A percentile compares a stretch with the other conserved stretches of the same genome.
Evolutionary conservation across 2,888 invertebrate species (phyloP).

Genomic region (Troides helena): DNA sequence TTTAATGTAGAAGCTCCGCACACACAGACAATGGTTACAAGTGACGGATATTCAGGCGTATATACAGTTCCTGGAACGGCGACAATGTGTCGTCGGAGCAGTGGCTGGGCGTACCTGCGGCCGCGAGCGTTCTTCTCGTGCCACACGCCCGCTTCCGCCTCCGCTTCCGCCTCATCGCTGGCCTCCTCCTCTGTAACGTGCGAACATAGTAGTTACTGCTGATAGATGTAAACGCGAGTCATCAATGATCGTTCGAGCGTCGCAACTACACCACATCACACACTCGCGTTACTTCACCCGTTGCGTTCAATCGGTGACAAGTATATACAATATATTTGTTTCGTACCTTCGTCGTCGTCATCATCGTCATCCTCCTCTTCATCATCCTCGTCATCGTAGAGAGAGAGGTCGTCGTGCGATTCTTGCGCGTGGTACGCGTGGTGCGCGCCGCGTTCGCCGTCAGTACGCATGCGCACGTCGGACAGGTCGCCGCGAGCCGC

Average conservation of each 20-base stretch:
- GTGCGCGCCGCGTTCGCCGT: slow-evolving; percentile 30
- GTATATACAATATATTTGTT: too few relatives aligned
- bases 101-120: slow-evolving; percentile 23
- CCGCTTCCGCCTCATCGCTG: slow-evolving; percentile 12
- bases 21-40: too few relatives aligned
- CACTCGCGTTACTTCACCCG: too few relatives aligned
- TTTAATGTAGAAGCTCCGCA: too few relatives aligned
- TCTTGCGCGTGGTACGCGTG: not conserved
- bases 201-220: not conserved
- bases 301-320: too few relatives aligned
- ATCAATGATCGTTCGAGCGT: too few relatives aligned
- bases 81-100: too few relatives aligned
- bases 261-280: too few relatives aligned
- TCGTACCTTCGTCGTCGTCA: slow-evolving; percentile 2
- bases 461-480: slow-evolving; percentile 65
- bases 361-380: slow-evolving; percentile 27
- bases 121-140: slow-evolving; percentile 29
- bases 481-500: too few relatives aligned
- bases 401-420: slow-evolving; percentile 43
- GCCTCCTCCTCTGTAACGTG: slow-evolving; percentile 10
- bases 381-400: slow-evolving; percentile 48
- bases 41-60: too few relatives aligned
- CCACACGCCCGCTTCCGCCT: slow-evolving; percentile 4
- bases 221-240: not conserved
- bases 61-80: too few relatives aligned